Evolutionary conservation across 2,797 vertebrate genomes (phyloP).

Genomic region (Anguilla megastoma): DNA sequence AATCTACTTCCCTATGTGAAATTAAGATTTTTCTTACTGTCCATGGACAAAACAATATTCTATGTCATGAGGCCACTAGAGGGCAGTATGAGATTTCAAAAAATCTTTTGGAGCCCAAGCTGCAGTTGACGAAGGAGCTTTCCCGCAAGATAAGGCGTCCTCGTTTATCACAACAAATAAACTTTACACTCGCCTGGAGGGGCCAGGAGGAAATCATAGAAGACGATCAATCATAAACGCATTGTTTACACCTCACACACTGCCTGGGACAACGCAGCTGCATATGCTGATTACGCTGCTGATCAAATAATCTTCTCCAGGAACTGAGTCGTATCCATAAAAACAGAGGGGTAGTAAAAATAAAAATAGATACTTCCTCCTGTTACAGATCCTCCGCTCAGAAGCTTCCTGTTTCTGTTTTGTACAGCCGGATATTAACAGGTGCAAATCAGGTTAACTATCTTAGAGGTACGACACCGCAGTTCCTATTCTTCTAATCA

Average conservation of each 20-base stretch:
- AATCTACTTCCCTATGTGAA: neutral
- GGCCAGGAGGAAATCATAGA: neutral
- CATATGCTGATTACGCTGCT: constrained; percentile 8
- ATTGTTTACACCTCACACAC: neutral
- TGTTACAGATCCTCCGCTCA: neutral
- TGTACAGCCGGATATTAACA: neutral
- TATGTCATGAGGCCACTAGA: neutral
- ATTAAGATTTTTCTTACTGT: neutral
- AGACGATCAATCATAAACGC: constrained; percentile 23
- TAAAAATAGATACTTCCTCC: neutral
- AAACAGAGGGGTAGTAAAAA: neutral
- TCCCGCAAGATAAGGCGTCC: neutral
- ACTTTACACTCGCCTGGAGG: constrained; percentile 13
- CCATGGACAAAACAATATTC: neutral
- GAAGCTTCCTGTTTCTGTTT: neutral
- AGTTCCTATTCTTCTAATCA: neutral
- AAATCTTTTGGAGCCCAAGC: neutral
- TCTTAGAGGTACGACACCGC: neutral
- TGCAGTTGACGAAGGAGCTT: constrained; percentile 3
- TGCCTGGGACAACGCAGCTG: neutral
- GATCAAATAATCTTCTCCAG: constrained; percentile 2
- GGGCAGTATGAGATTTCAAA: constrained; percentile 10
- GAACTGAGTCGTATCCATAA: neutral
- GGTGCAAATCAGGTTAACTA: neutral
- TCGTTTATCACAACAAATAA: constrained; percentile 17